Percentiles rank a stretch among this genome's conserved stretches.
These are phyloP conservation scores for Bolborhynchus lineola DNA, from an alignment of 2,113 vertebrate species.

Conservation along the genomic window DNA sequence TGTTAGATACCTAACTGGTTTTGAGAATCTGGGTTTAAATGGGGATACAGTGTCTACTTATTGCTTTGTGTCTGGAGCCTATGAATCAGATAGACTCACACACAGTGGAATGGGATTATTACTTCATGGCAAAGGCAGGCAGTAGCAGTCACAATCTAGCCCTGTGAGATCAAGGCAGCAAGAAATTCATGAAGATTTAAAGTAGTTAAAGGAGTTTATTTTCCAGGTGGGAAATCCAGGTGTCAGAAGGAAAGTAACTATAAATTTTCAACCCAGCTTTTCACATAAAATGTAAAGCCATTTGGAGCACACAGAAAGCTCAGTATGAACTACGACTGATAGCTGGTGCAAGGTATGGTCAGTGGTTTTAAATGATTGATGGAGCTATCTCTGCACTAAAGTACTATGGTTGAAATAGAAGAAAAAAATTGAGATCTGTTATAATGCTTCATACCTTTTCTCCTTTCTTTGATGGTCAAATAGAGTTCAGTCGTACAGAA, in stretches of 20 bases:
- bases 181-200: constrained; percentile 75
- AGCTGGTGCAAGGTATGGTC: constrained; percentile 63
- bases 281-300: constrained; percentile 69
- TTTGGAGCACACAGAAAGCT: constrained; percentile 70
- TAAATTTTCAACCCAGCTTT: constrained; percentile 76
- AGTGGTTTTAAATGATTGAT: constrained; percentile 76
- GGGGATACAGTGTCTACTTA: constrained; percentile 52
- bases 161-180: constrained; percentile 65
- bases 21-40: constrained; percentile 51
- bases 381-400: constrained; percentile 65
- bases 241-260: constrained; percentile 74
- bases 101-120: constrained; percentile 62
- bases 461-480: constrained; percentile 71
- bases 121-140: constrained; percentile 44
- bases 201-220: constrained; percentile 76
- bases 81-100: constrained; percentile 47
- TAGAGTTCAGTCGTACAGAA: constrained; percentile 65
- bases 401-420: constrained; percentile 32
- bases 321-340: constrained; percentile 59
- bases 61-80: constrained; percentile 65
- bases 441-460: constrained; percentile 41
- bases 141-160: constrained; percentile 38
- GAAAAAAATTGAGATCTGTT: constrained; percentile 35
- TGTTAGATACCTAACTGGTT: constrained; percentile 22
- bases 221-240: constrained; percentile 74